Evolutionary conservation across 2,888 invertebrate genomes (phyloP).

Genomic region (Rhogogaster chlorosoma): DNA sequence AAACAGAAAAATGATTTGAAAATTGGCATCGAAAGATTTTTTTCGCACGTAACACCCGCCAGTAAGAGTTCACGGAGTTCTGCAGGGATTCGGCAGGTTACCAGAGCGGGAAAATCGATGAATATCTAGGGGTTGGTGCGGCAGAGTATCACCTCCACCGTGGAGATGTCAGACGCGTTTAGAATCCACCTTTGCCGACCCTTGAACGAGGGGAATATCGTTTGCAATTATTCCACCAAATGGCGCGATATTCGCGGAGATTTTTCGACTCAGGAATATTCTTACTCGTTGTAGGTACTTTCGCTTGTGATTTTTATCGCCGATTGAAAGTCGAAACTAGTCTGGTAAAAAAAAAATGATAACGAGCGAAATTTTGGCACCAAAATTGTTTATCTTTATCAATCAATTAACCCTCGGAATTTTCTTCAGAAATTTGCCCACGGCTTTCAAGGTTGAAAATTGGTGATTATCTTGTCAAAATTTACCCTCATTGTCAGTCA

Average conservation of each 20-base stretch:
- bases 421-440: neutral
- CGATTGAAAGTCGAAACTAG: no score
- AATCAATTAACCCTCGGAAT: neutral
- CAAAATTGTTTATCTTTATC: neutral
- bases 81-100: constrained; percentile 53
- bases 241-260: neutral
- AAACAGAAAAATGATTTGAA: neutral
- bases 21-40: neutral
- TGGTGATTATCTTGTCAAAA: neutral
- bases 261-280: no score
- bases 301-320: no score
- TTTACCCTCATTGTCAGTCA: neutral
- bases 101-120: constrained; percentile 52
- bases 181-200: neutral
- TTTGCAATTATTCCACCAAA: constrained; percentile 11
- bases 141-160: constrained; percentile 1
- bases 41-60: neutral
- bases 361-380: no score
- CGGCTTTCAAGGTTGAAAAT: no score
- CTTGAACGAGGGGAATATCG: neutral
- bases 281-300: no score
- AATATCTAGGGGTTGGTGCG: constrained; percentile 57
- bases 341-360: no score
- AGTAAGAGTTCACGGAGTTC: constrained; percentile 1
- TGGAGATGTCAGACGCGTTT: constrained; percentile 19